Conservation (phyloP, 1,140 invertebrate genomes). For the Rhagoletis zephyria region DNA sequence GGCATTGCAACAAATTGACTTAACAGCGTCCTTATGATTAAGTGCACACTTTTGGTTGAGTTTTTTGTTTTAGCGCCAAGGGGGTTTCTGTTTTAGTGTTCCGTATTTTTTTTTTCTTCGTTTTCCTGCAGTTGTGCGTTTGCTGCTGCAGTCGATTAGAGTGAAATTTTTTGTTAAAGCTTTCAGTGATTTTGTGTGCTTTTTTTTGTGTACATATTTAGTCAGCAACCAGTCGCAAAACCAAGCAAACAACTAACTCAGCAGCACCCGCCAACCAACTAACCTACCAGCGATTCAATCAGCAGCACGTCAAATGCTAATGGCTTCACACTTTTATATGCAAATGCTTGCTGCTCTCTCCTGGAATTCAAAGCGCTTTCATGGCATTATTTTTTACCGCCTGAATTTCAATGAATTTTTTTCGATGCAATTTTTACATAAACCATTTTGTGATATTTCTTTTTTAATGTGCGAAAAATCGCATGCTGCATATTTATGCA, state of each 20-base stretch:
- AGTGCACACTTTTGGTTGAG: conserved; percentile 21
- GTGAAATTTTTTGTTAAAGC: conserved; percentile 5
- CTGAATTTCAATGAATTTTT: conserved; percentile 11
- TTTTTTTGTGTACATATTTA: not conserved
- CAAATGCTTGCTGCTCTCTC: not conserved
- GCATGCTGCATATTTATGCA: conserved; percentile 14
- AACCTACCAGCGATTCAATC: not conserved
- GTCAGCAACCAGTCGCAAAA: conserved; percentile 18
- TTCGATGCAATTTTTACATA: not conserved
- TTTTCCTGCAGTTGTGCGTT: conserved; percentile 29
- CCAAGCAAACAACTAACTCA: not conserved
- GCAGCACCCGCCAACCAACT: no score
- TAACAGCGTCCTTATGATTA: conserved; percentile 50
- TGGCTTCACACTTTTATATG: conserved; percentile 50
- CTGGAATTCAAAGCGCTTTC: conserved; percentile 27
- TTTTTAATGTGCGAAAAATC: not conserved
- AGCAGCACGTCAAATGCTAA: conserved; percentile 20
- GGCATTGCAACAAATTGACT: conserved; percentile 46
- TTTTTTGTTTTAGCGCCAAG: not conserved
- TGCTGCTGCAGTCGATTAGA: conserved; percentile 39
- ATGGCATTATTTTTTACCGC: not conserved
- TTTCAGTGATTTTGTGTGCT: not conserved
- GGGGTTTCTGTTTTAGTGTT: not conserved
- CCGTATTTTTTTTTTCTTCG: not conserved
- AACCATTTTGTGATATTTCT: not conserved